phyloP scores from a whole-genome alignment of 2,888 invertebrate species.

The Leucophora obtusa region DNA sequence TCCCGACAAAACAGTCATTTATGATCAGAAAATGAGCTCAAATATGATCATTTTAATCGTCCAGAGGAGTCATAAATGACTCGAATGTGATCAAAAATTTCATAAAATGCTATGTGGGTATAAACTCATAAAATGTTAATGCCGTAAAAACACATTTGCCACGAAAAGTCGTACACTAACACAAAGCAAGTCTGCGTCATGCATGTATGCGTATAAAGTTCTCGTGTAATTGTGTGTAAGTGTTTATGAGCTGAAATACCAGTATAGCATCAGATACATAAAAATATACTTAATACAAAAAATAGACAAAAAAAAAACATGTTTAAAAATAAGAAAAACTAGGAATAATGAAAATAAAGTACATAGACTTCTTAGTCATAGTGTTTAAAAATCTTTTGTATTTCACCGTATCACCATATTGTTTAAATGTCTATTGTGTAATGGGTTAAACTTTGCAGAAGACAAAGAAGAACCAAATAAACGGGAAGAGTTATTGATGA shows the following conservation, averaged over 20 bases:
- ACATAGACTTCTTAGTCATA: neutral
- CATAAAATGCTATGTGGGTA: no score
- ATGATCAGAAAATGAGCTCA: no score
- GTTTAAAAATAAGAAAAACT: slow-evolving; percentile 1
- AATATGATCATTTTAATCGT: no score
- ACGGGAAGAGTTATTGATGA: neutral
- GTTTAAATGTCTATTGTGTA: slow-evolving; percentile 40
- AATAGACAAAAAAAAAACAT: neutral
- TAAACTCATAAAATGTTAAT: slow-evolving; percentile 37
- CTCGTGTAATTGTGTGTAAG: slow-evolving; percentile 28
- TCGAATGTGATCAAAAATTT: no score
- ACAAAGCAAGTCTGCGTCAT: neutral
- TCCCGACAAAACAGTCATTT: no score
- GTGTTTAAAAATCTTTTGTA: slow-evolving; percentile 8
- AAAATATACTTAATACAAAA: neutral
- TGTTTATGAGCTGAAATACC: slow-evolving; percentile 29
- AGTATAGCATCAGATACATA: neutral
- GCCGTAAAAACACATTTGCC: slow-evolving; percentile 20
- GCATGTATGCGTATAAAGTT: slow-evolving; percentile 5
- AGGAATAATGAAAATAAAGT: neutral
- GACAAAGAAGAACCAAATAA: neutral
- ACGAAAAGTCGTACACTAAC: neutral
- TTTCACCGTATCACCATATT: slow-evolving; percentile 16
- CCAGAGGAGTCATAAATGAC: no score
- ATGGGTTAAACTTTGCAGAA: slow-evolving; percentile 43